These are phyloP conservation scores for Galbula dea DNA, from an alignment of 2,113 vertebrate genomes.

Conservation along the genomic window DNA sequence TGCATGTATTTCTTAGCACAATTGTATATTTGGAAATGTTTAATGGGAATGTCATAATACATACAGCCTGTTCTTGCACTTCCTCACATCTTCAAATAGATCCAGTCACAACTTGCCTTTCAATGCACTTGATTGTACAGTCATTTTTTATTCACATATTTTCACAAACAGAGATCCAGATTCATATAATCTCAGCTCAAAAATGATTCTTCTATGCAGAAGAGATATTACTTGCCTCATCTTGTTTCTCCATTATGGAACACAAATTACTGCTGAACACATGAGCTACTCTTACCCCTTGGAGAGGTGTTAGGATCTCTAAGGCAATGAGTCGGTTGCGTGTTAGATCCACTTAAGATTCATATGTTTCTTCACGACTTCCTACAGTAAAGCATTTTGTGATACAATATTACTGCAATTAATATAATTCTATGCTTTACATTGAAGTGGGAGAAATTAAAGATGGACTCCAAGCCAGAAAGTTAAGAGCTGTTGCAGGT, in stretches of 20 bases:
- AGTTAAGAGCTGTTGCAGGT: neutral
- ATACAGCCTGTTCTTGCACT: neutral
- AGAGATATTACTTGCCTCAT: neutral
- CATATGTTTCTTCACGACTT: neutral
- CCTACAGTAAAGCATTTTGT: neutral
- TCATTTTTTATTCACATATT: neutral
- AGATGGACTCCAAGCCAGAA: neutral
- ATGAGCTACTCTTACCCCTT: neutral
- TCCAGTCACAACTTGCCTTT: neutral
- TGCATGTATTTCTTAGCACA: neutral
- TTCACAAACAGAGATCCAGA: neutral
- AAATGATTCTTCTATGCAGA: neutral
- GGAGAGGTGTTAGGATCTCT: neutral
- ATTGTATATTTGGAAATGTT: neutral
- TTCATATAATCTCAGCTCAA: neutral
- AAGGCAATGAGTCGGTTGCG: neutral
- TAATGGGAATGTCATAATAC: neutral
- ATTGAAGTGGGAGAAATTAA: neutral
- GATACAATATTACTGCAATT: neutral
- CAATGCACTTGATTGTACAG: neutral
- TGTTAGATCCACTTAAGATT: neutral
- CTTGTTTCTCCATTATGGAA: neutral
- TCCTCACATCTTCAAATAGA: neutral
- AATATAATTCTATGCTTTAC: too few relatives aligned
- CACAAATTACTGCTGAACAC: neutral